Conservation (phyloP, 1,140 invertebrate species). For the Drosophila trapezifrons region DNA sequence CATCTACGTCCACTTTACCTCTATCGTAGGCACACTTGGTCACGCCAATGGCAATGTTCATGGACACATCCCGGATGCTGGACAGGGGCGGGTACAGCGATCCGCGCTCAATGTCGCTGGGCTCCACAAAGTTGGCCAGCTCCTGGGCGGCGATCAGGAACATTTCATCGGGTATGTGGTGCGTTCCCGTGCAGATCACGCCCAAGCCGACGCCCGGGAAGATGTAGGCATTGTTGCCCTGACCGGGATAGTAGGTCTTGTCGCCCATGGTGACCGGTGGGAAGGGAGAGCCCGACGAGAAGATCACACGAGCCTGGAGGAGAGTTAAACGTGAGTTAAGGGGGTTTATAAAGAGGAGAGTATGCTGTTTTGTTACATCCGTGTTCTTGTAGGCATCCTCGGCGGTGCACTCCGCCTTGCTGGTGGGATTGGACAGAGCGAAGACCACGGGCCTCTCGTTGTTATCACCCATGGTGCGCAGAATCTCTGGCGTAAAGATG, state of each 20-base stretch:
- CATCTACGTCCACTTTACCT: constrained; percentile 85
- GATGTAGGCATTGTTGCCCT: constrained; percentile 98
- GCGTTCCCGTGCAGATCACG: constrained; percentile 93
- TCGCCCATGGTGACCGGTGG: constrained; percentile 91
- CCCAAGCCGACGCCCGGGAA: constrained; percentile 95
- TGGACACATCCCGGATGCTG: constrained; percentile 94
- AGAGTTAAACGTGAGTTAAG: background rate
- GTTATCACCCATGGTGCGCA: constrained; percentile 93
- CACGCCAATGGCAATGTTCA: constrained; percentile 93
- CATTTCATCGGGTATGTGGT: constrained; percentile 94
- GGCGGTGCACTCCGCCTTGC: constrained; percentile 98
- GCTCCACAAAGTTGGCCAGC: constrained; percentile 92
- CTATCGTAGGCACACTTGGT: constrained; percentile 95
- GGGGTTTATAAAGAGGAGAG: too few species aligned
- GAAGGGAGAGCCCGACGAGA: constrained; percentile 97
- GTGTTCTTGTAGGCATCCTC: constrained; percentile 95
- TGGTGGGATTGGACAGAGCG: constrained; percentile 97
- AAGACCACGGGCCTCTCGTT: constrained; percentile 96
- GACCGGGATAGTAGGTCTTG: constrained; percentile 93
- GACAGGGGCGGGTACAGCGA: constrained; percentile 96
- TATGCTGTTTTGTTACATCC: constrained; percentile 86
- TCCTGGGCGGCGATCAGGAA: constrained; percentile 95
- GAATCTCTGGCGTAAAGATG: constrained; percentile 94
- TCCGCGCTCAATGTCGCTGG: constrained; percentile 92
- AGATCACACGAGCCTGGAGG: constrained; percentile 92